Evolutionary conservation across 2,797 vertebrate species (phyloP), one percentile per base, ranked within the genome.

Genomic region (Dipus sagitta): DNA sequence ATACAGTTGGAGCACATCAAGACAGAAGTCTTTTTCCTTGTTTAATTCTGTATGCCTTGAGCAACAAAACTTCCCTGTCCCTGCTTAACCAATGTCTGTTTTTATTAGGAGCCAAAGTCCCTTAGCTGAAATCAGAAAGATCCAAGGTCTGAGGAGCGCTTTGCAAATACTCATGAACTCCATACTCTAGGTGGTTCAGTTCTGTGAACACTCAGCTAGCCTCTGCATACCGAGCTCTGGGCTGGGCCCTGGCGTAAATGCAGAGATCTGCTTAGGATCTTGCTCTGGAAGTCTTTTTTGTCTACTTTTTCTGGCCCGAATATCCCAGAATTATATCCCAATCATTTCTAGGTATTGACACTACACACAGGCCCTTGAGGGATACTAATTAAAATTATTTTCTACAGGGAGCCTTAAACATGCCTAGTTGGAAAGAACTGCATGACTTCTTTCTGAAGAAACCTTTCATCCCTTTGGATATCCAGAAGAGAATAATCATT

Each of bases 401-500:
- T 93, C 83, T 88, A n/a, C n/a, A 92, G 54, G 54, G 54, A 72
- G 97, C 98, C 81, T 92, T 97, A 96, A 98, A 98, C 93, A 58
- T 58, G 17, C 54, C 12, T 58, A 58, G 54, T 88, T 97, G 97
- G 78, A 97, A 98, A 28, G 97, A 98, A 54, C 93, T 98, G 0
- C 92, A 93, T 81, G 95, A 96, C 65, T 92, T 95, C 78, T 98
- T 98, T 78, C 92, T 98, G 32, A 96, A 93, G 95, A 96, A 95
- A 65, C 97, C 97, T 30, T 70, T 97, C 76, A 80, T 97, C 23
- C 91, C 97, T 18, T 68, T 90, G 82, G 92, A 90, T n/a, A 86
- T 91, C 38, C 94, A 97, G 84, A 98, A 97, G 76, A 97, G 97
- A 77, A 91, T 98, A 70, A 86, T 98, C 72, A 88, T 98, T 18